A percentile compares a stretch with the other conserved stretches of the same genome.
Evolutionary conservation across 2,888 invertebrate genomes (phyloP).

Genomic region (Coelopa pilipes): DNA sequence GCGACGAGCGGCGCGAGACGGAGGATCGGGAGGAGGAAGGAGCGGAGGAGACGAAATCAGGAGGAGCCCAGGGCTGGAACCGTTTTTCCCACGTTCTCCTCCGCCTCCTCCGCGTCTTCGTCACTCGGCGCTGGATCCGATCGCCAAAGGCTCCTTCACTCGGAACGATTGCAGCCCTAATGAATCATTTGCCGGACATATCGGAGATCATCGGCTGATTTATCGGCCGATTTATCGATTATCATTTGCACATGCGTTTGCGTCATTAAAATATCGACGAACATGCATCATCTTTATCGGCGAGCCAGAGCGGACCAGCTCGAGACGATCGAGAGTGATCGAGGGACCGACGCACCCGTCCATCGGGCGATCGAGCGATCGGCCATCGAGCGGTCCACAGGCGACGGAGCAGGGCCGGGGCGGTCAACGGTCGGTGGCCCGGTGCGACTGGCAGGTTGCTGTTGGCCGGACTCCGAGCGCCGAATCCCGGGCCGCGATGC

Average conservation of each 20-base stretch:
- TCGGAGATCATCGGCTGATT: constrained; percentile 34
- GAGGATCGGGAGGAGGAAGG: no score
- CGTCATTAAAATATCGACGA: constrained; percentile 34
- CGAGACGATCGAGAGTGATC: background rate
- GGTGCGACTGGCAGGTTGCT: no score
- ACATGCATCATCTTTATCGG: constrained; percentile 36
- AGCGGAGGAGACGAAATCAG: no score
- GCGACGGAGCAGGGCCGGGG: background rate
- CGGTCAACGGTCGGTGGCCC: background rate
- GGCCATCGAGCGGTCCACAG: background rate
- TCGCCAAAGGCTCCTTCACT: background rate
- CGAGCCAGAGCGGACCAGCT: constrained; percentile 6
- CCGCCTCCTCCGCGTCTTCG: no score
- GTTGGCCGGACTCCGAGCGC: background rate
- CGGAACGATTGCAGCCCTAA: background rate
- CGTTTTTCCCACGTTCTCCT: no score
- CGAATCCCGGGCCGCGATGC: background rate
- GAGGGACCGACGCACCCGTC: background rate
- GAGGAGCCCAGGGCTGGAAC: no score
- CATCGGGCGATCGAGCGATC: background rate
- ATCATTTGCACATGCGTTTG: constrained; percentile 33
- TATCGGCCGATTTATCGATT: constrained; percentile 36
- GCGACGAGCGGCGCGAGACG: no score
- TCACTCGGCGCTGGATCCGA: no score
- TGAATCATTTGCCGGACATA: constrained; percentile 36